Evolutionary conservation across 2,113 vertebrate species (phyloP).

Genomic region (Nyctibius bracteatus): DNA sequence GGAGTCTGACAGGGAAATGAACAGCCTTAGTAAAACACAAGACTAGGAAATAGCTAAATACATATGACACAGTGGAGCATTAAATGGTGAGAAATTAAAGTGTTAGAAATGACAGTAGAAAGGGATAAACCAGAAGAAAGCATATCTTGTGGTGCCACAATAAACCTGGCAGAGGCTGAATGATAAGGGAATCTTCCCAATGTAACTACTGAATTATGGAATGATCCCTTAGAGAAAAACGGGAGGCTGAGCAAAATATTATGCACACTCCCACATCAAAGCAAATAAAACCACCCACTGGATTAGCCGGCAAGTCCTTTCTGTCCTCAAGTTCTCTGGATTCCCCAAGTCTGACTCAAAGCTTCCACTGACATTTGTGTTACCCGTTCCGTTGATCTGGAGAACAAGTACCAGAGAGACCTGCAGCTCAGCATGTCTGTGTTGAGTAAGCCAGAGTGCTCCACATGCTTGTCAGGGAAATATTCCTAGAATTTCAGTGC

Average conservation of each 20-base stretch:
- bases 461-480: background rate
- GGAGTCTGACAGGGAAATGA: background rate
- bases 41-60: background rate
- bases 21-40: background rate
- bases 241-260: background rate
- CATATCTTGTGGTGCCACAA: rapidly evolving
- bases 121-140: background rate
- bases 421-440: background rate
- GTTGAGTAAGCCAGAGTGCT: background rate
- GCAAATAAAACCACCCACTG: background rate
- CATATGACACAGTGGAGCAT: background rate
- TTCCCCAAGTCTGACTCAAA: background rate
- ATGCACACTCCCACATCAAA: background rate
- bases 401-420: background rate
- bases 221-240: background rate
- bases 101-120: background rate
- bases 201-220: background rate
- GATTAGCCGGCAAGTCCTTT: background rate
- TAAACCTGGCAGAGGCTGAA: background rate
- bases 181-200: background rate
- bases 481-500: background rate
- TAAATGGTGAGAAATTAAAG: background rate
- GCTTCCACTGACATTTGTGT: background rate
- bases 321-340: background rate
- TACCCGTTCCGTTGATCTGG: background rate